Percentiles rank a stretch among this genome's conserved stretches.
These are phyloP conservation scores for Dolichopus griseipennis DNA, from an alignment of 2,888 invertebrate genomes.

Conservation along the genomic window DNA sequence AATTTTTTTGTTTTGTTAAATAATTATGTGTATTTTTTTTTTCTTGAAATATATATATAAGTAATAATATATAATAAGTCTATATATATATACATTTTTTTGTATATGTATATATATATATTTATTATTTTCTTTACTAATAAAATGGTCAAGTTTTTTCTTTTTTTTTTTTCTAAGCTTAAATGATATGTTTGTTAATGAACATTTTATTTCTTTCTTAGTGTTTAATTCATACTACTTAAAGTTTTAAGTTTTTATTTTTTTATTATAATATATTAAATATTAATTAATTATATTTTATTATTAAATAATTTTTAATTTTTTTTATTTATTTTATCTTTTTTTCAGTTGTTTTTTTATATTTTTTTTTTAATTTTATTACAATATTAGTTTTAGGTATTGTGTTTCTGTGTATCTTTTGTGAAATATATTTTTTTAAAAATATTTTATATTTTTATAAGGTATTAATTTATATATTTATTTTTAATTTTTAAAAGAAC, in stretches of 20 bases:
- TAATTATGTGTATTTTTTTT: neutral
- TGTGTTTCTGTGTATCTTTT: neutral
- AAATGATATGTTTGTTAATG: constrained; percentile 26
- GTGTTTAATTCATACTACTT: constrained; percentile 14
- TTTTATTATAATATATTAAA: constrained; percentile 11
- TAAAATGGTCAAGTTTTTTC: constrained; percentile 23
- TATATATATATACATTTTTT: neutral
- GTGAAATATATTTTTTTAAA: neutral
- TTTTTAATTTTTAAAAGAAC: neutral
- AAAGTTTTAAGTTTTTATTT: constrained; percentile 7
- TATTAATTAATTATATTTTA: too few relatives aligned
- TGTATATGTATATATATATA: constrained; percentile 18
- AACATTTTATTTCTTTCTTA: constrained; percentile 18
- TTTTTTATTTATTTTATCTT: neutral
- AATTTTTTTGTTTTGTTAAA: neutral
- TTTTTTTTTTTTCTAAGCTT: constrained; percentile 21
- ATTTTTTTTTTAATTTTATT: neutral
- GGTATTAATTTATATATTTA: too few relatives aligned
- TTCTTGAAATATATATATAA: neutral
- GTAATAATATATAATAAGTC: neutral
- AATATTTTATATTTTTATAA: too few relatives aligned
- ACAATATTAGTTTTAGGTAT: neutral
- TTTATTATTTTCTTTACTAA: constrained; percentile 19
- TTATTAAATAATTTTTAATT: constrained; percentile 7
- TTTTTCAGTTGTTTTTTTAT: constrained; percentile 7